Conservation (phyloP, 2,797 vertebrate species). For the Alcedo quadribrachys region DNA sequence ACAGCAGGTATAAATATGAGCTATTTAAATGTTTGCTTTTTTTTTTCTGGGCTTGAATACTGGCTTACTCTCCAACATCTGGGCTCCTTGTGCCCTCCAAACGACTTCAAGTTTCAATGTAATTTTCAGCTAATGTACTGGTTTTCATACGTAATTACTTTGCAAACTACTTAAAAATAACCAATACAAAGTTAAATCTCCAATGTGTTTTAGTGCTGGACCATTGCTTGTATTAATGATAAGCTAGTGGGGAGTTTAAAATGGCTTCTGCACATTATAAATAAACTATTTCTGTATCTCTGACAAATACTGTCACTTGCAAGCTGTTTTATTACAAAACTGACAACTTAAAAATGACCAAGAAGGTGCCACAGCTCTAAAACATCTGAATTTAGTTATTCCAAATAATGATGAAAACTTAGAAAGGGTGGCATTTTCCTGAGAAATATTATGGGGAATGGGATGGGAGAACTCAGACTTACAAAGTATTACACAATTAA, state of each 20-base stretch:
- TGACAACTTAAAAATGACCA: neutral
- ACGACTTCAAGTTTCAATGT: neutral
- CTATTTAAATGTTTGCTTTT: neutral
- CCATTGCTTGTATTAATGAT: neutral
- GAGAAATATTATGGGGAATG: neutral
- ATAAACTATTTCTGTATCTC: neutral
- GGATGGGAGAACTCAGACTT: neutral
- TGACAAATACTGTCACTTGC: slow-evolving; percentile 11
- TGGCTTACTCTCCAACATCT: neutral
- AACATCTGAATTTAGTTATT: neutral
- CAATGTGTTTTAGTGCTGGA: neutral
- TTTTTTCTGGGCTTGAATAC: neutral
- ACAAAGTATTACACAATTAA: neutral
- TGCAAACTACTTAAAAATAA: neutral
- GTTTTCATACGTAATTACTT: neutral
- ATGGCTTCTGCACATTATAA: neutral
- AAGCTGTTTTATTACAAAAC: slow-evolving; percentile 9
- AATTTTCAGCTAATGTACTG: neutral
- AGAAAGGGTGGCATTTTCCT: neutral
- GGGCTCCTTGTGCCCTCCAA: neutral
- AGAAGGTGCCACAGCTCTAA: neutral
- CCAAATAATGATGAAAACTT: neutral
- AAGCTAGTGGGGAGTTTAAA: neutral
- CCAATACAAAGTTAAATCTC: neutral
- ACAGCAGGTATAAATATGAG: neutral